Evolutionary conservation across 2,113 vertebrate species (phyloP).

Genomic region (Cyanoderma ruficeps): DNA sequence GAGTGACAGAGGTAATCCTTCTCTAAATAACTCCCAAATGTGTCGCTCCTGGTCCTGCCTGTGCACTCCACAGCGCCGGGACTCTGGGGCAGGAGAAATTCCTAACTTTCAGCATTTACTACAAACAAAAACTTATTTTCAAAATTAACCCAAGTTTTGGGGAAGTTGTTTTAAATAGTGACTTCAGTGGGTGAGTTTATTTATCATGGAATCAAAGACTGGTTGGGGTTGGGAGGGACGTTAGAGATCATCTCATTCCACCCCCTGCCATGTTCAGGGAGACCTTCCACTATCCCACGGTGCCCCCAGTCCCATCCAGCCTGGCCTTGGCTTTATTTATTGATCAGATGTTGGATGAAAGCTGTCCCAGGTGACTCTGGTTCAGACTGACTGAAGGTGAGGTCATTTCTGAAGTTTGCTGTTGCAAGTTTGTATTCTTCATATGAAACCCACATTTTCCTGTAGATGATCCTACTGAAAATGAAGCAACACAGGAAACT

Average conservation of each 20-base stretch:
- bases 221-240: neutral
- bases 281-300: neutral
- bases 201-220: neutral
- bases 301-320: neutral
- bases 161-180: neutral
- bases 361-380: neutral
- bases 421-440: neutral
- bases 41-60: neutral
- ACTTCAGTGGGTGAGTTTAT: neutral
- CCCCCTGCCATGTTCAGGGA: neutral
- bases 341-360: neutral
- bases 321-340: neutral
- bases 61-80: neutral
- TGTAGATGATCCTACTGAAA: neutral
- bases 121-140: neutral
- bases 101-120: neutral
- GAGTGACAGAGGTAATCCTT: slow-evolving; percentile 65
- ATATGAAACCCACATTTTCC: neutral
- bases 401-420: neutral
- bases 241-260: neutral
- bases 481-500: fast-evolving
- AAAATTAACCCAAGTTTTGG: neutral
- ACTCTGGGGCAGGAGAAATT: neutral
- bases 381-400: neutral
- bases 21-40: slow-evolving; percentile 4